phyloP scores from a whole-genome alignment of 2,797 vertebrate species.

The Pseudomugil tenellus region DNA sequence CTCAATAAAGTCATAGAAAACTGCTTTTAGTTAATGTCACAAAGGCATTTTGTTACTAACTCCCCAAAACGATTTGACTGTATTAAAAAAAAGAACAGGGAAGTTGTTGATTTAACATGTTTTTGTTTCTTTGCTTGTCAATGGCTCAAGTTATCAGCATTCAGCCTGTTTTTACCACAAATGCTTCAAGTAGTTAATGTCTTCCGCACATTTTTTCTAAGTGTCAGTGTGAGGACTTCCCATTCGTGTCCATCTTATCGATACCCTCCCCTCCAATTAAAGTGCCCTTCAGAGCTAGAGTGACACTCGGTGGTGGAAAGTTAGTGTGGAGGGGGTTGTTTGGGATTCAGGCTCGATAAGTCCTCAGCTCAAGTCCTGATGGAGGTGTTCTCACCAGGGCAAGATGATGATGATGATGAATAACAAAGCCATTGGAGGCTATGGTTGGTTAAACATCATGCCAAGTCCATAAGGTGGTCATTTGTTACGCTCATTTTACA shows the following conservation, averaged over 20 bases:
- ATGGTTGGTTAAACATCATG: slow-evolving; percentile 67
- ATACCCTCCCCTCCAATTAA: too few species aligned
- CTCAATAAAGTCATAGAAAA: slow-evolving; percentile 24
- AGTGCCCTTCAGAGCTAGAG: too few species aligned
- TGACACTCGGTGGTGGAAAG: too few species aligned
- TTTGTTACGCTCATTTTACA: slow-evolving; percentile 38
- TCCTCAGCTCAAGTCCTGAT: slow-evolving; percentile 26
- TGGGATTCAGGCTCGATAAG: too few species aligned
- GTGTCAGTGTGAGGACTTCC: slow-evolving; percentile 27
- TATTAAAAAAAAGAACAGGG: not conserved
- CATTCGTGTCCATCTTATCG: too few species aligned
- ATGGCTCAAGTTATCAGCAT: not conserved
- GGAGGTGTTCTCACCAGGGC: slow-evolving; percentile 37
- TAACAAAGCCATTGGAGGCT: slow-evolving; percentile 42
- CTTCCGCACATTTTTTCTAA: slow-evolving; percentile 42
- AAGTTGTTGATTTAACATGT: slow-evolving; percentile 8
- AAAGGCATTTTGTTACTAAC: slow-evolving; percentile 15
- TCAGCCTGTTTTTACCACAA: slow-evolving; percentile 13
- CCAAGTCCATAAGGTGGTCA: slow-evolving; percentile 45
- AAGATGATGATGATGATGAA: slow-evolving; percentile 2
- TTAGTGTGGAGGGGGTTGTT: too few species aligned
- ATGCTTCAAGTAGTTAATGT: slow-evolving; percentile 21
- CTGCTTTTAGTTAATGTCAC: slow-evolving; percentile 18
- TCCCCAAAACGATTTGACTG: slow-evolving; percentile 4
- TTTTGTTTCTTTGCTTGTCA: slow-evolving; percentile 1